Base-by-base conservation (phyloP, 2,888 invertebrate genomes). In the Drosophila greeni region DNA sequence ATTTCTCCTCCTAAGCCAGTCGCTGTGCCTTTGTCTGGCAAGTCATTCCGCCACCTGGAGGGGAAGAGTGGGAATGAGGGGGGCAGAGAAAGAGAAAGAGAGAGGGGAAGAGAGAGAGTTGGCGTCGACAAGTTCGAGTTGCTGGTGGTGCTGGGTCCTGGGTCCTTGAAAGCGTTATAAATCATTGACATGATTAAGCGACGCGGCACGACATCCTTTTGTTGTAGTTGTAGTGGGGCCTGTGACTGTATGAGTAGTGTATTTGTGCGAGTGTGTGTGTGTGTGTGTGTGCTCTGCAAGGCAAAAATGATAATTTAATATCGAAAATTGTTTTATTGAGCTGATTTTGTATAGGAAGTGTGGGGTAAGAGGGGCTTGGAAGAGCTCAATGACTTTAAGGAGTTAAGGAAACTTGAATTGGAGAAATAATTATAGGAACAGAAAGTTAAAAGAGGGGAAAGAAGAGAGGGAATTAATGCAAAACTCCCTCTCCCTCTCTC, bases 121-220 rank as follows among this genome's bases (percentile, higher is more conserved):
- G 81, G 81, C 79, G 79, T 82, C 79, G 79, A 79, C 79, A 79
- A 79, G 74, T 82, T 84, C 65, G 82, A 82, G 84, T 75, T 82
- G 42, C 42, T 42, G 42, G 42, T 75, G 73, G 74, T 74, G 72
- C 70, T 78, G 70, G 82, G 72, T 85, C 73, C 79, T 75, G 82
- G 84, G 73, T 85, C 76, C 79, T 75, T 85, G 84, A 84, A 85
- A 84, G 84, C 84, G 75, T 84, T 85, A 85, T 84, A 84, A 84
- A 84, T 84, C 85, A 84, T 84, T 84, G 85, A 82, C 84, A 84
- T 82, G 82, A 84, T 80, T 82, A 82, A 82, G 82, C 74, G 85
- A 72, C 74, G 71, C 70, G 84, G 79, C 84, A 84, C 84, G 79
- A 85, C 74, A 78, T 72, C 75, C 81, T 76, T 76, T 82, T 82